Base-by-base conservation (phyloP, 2,113 vertebrate species). In the Cairina moschata region DNA sequence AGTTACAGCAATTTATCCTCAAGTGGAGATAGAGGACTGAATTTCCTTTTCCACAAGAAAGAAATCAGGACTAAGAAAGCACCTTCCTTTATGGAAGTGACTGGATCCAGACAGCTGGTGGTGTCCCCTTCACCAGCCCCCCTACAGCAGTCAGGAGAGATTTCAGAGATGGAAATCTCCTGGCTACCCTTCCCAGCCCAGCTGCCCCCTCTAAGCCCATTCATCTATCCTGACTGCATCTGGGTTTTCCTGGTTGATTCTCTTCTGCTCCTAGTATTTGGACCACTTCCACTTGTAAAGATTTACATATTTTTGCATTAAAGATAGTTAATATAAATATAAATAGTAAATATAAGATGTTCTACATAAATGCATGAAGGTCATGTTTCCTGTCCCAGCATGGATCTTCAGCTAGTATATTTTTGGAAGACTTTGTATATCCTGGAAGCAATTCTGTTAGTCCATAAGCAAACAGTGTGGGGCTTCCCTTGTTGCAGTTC, bases 401-500 rank as follows among this genome's bases (percentile, higher is more conserved):
- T 34, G 17, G 11, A 62, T 4, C 23, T 73, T 28, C 11, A 78
- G 8, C 21, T 54, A 40, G 28, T 48, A 16, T 67, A 52, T 38
- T 62, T 85, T 46, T 72, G 26, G 17, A 72, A 81, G 28, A 56
- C 20, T 31, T 55, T 56, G 13, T 17, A 21, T 17, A 17, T 68
- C 62, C 38, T 77, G 25, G 32, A 63, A 68, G 15, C 52, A 5
- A 11, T 21, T 89, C 20, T 68, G 10, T 34, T 22, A 54, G 31
- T 50, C 22, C 3, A 2, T 16, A 46, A 66, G 16, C 23, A 20
- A 77, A 60, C 25, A 34, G 15, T 25, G 4, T 42, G 59, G 11
- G 60, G 11, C 15, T 91, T 73, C 15, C 56, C 20, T 10, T 5
- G 6, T 0, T 73, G 13, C 16, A 3, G 16, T 0, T 54, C 42